Evolutionary conservation across 2,113 vertebrate genomes (phyloP).

Genomic region (Rallus limicola): DNA sequence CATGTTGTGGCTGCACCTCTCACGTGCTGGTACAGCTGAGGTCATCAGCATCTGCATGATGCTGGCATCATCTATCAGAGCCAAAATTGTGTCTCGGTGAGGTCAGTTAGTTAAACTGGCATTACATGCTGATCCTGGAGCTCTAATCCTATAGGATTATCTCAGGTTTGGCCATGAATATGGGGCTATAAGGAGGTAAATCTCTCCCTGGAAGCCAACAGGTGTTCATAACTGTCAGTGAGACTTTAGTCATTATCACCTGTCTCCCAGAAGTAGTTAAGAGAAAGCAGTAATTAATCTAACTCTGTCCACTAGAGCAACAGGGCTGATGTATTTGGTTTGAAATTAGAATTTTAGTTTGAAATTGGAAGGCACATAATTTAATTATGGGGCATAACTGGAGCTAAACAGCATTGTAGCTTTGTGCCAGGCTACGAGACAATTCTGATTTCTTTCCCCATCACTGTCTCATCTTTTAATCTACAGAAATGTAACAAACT

Average conservation of each 20-base stretch:
- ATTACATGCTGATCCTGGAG: background rate
- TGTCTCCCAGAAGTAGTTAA: background rate
- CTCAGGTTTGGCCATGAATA: background rate
- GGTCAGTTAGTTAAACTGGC: background rate
- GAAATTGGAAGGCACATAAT: background rate
- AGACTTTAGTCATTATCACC: background rate
- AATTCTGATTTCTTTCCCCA: background rate
- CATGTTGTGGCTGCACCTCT: accelerated
- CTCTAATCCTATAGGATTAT: background rate
- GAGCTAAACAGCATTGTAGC: background rate
- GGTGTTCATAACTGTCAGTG: background rate
- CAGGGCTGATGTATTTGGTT: background rate
- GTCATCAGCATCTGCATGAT: no score
- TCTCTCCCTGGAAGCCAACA: background rate
- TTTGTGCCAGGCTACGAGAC: background rate
- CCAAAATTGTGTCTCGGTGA: accelerated
- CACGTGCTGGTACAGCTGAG: accelerated
- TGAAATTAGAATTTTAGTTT: background rate
- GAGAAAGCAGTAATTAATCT: background rate
- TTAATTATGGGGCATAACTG: background rate
- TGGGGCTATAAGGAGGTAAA: background rate
- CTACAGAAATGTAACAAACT: constrained; percentile 46
- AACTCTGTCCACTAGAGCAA: background rate
- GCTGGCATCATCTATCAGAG: background rate
- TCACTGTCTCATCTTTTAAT: background rate